phyloP scores from a whole-genome alignment of 2,888 invertebrate species.

The Ophion slaviceki region DNA sequence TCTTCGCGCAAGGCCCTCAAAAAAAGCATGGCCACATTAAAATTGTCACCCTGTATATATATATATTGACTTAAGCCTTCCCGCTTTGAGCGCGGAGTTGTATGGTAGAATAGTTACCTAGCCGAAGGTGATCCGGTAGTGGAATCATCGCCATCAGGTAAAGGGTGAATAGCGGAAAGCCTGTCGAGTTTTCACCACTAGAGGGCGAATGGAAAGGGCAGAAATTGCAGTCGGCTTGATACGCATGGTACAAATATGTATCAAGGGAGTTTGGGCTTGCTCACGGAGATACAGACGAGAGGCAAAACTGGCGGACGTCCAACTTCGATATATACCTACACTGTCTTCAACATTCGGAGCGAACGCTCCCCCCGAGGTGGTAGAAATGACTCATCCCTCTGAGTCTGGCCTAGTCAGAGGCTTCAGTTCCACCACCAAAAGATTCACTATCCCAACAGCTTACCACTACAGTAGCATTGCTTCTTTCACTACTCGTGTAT shows the following conservation, averaged over 20 bases:
- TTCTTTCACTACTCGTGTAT: slow-evolving; percentile 7
- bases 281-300: slow-evolving; percentile 32
- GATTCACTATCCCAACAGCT: neutral
- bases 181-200: neutral
- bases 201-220: slow-evolving; percentile 39
- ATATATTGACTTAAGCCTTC: neutral
- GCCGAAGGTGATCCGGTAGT: slow-evolving; percentile 18
- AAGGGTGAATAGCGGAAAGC: slow-evolving; percentile 33
- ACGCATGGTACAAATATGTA: slow-evolving; percentile 65
- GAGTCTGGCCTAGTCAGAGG: slow-evolving; percentile 40
- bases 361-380: slow-evolving; percentile 14
- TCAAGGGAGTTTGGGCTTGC: slow-evolving; percentile 55
- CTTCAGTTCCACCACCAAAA: slow-evolving; percentile 8
- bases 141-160: slow-evolving; percentile 40
- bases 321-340: slow-evolving; percentile 56
- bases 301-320: slow-evolving; percentile 57
- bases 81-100: slow-evolving; percentile 13
- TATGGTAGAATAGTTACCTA: slow-evolving; percentile 10
- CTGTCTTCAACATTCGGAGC: slow-evolving; percentile 57
- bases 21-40: too few relatives aligned
- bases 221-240: slow-evolving; percentile 51
- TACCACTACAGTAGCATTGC: slow-evolving; percentile 22
- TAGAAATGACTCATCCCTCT: slow-evolving; percentile 28
- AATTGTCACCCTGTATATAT: too few relatives aligned
- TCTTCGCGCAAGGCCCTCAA: too few relatives aligned